Evolutionary conservation across 1,140 invertebrate species (phyloP), one percentile per base, ranked within the genome.

Genomic region (Laupala kohalensis): DNA sequence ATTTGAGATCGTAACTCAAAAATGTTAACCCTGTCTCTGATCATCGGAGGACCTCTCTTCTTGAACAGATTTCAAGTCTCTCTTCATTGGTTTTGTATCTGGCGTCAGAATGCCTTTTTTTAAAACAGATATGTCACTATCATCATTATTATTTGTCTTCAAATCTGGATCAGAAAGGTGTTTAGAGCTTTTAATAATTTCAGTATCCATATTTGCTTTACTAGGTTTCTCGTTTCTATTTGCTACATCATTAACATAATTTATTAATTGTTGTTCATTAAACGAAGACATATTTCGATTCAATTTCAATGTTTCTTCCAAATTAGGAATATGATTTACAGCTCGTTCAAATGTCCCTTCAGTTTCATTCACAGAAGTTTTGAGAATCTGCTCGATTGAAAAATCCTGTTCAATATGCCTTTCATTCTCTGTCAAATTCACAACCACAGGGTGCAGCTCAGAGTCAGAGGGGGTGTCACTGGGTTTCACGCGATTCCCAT

Each of bases 11-110:
- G n/a, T n/a, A n/a, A n/a, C n/a, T n/a, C n/a, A n/a, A n/a, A n/a
- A n/a, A n/a, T n/a, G n/a, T n/a, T n/a, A n/a, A n/a, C n/a, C n/a
- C n/a, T n/a, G n/a, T n/a, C n/a, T n/a, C n/a, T n/a, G n/a, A n/a
- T n/a, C n/a, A n/a, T n/a, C n/a, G n/a, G n/a, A n/a, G n/a, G n/a
- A n/a, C n/a, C n/a, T n/a, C n/a, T n/a, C n/a, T n/a, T n/a, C n/a
- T n/a, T n/a, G n/a, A n/a, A n/a, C 13, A 2, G 69, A 70, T 62
- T 70, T 70, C 9, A 70, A 37, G 25, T 70, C 69, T 63, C 69
- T 70, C 25, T 27, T 62, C 69, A 70, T 70, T 25, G 69, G 69
- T 23, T 70, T 70, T 25, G 27, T 37, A 70, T 27, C 69, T 62
- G 26, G 25, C 63, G 37, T 25, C n/a, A n/a, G n/a, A 6, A 70